Evolutionary conservation across 2,797 vertebrate genomes (phyloP).

Genomic region (Astyanax mexicanus): DNA sequence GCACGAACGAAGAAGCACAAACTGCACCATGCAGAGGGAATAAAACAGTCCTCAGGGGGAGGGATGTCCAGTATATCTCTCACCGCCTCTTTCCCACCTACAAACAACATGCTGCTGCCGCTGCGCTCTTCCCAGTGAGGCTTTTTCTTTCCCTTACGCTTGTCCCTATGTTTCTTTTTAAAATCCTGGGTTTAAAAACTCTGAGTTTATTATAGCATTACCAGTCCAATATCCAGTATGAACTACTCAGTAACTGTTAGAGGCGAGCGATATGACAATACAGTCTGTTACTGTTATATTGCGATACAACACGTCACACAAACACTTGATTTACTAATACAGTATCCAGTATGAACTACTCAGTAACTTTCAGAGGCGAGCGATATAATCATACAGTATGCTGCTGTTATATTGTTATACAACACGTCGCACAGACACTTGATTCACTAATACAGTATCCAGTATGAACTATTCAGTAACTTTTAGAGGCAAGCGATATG

Average conservation of each 20-base stretch:
- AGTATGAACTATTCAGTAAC: no score
- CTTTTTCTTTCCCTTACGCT: neutral
- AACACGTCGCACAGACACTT: no score
- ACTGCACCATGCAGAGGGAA: neutral
- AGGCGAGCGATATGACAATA: no score
- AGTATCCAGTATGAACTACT: no score
- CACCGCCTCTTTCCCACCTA: slow-evolving; percentile 16
- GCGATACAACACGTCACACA: no score
- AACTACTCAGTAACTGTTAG: neutral
- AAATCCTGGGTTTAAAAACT: neutral
- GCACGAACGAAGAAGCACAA: slow-evolving; percentile 14
- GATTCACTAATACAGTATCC: no score
- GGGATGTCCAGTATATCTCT: slow-evolving; percentile 22
- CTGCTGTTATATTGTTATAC: no score
- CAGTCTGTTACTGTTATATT: no score
- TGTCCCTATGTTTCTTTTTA: slow-evolving; percentile 2
- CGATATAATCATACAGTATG: no score
- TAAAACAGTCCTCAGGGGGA: neutral
- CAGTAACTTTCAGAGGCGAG: no score
- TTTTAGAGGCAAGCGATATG: no score
- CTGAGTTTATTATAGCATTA: neutral
- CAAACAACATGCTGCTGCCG: slow-evolving; percentile 2
- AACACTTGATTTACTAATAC: no score
- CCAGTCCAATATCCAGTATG: neutral
- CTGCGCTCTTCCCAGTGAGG: neutral